These are phyloP conservation scores for Chrysolina oricalcia DNA, from an alignment of 2,888 invertebrate genomes.

Conservation along the genomic window DNA sequence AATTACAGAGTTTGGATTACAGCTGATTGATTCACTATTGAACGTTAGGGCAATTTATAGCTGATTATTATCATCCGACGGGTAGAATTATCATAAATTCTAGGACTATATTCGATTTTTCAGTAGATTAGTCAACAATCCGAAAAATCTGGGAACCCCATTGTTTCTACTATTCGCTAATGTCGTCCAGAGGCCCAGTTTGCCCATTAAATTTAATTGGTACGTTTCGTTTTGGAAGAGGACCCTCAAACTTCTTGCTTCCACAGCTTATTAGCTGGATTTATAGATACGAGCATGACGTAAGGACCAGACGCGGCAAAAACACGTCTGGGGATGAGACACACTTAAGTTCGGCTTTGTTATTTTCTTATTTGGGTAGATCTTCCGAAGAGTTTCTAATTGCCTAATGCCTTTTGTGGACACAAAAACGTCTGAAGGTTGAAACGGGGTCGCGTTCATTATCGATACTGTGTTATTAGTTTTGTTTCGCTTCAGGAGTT, in stretches of 20 bases:
- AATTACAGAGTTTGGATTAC: too few species aligned
- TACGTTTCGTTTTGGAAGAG: not conserved
- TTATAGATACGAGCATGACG: constrained; percentile 12
- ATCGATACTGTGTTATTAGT: not conserved
- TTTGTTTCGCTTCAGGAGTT: not conserved
- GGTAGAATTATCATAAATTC: not conserved
- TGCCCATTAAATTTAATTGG: constrained; percentile 21
- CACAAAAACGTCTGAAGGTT: constrained; percentile 10
- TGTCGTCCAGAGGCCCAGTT: not conserved
- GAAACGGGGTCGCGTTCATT: not conserved
- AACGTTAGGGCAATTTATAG: too few species aligned
- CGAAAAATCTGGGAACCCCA: not conserved
- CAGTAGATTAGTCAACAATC: not conserved
- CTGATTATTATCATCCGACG: not conserved
- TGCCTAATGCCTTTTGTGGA: not conserved
- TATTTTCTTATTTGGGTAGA: not conserved
- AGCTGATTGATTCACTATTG: too few species aligned
- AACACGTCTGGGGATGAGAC: constrained; percentile 5
- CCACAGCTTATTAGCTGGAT: constrained; percentile 14
- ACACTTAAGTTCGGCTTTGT: not conserved
- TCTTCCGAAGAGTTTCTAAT: constrained; percentile 2
- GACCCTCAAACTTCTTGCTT: constrained; percentile 19
- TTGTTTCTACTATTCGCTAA: constrained; percentile 20
- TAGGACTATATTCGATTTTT: not conserved
- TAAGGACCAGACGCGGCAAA: not conserved